Evolutionary conservation across 2,797 vertebrate species (phyloP).

Genomic region (Carcharodon carcharias): DNA sequence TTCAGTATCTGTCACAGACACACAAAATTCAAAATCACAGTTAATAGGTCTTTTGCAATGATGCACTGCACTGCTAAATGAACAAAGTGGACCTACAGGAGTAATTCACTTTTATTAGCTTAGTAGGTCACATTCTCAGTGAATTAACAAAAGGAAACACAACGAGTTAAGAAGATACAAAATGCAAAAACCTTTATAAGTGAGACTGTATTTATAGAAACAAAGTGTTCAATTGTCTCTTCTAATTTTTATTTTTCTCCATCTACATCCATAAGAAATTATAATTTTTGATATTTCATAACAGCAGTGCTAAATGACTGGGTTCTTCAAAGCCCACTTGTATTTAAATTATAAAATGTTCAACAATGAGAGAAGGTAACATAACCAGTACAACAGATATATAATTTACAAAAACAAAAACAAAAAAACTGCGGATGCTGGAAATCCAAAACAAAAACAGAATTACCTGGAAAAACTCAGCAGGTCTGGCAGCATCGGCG

Average conservation of each 20-base stretch:
- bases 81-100: neutral
- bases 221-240: neutral
- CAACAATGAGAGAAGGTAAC: neutral
- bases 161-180: neutral
- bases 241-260: neutral
- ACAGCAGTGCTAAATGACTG: neutral
- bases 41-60: neutral
- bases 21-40: constrained; percentile 20
- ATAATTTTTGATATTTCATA: neutral
- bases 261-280: neutral
- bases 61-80: neutral
- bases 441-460: too few species aligned
- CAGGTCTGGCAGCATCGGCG: too few species aligned
- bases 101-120: neutral
- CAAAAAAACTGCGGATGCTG: too few species aligned
- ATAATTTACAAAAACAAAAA: too few species aligned
- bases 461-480: too few species aligned
- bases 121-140: neutral
- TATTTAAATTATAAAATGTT: constrained; percentile 4
- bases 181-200: neutral
- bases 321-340: neutral
- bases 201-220: neutral
- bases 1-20: constrained; percentile 73
- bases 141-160: neutral
- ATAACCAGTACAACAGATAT: neutral